Evolutionary conservation across 2,888 invertebrate species (phyloP), one percentile per base, ranked within the genome.

Genomic region (Leuctra nigra): DNA sequence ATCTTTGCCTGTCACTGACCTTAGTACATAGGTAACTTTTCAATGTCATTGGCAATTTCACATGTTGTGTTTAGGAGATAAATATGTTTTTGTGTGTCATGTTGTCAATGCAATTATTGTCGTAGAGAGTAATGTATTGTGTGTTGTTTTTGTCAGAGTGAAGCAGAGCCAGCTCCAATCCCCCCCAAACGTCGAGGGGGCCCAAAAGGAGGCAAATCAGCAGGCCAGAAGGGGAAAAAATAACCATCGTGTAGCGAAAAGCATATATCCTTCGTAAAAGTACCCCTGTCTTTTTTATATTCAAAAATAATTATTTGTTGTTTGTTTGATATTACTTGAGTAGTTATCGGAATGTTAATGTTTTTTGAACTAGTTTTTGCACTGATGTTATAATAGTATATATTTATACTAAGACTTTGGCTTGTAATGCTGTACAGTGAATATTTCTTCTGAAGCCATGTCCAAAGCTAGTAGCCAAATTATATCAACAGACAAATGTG

Each of bases 171-270:
- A 4, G 50, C 50, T 16, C 50, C 50, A 13, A 35, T 50, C 3
- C 50, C 50, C 33, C 50, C 50, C 18, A 50, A 50, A 18, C 16
- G 50, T 11, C 33, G 50, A 9, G 50, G 50, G 35, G 50, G 50
- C 33, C 50, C 50, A 1, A 50, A 50, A 22, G 50, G 50, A 33
- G 50, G 50, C 20, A 50, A 50, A 35, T 18, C 50, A 6, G 44
- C 44, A 2, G 50, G 16, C 7, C 35, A 35, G 35, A 50, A 35
- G 35, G 50, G 35, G 20, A 50, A 50, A 35, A 50, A 50, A 22
- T 50, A 33, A 35, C n/a, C 18, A 22, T 35, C 18, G n/a, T n/a
- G 35, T 41, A 29, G 7, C 29, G 29, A 29, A 29, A 29, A 29
- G 7, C 11, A 29, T 29, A 29, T 11, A 41, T 41, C 41, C 11